These are phyloP conservation scores for Ambastaia sidthimunki DNA, from an alignment of 2,797 vertebrate genomes.

Conservation along the genomic window DNA sequence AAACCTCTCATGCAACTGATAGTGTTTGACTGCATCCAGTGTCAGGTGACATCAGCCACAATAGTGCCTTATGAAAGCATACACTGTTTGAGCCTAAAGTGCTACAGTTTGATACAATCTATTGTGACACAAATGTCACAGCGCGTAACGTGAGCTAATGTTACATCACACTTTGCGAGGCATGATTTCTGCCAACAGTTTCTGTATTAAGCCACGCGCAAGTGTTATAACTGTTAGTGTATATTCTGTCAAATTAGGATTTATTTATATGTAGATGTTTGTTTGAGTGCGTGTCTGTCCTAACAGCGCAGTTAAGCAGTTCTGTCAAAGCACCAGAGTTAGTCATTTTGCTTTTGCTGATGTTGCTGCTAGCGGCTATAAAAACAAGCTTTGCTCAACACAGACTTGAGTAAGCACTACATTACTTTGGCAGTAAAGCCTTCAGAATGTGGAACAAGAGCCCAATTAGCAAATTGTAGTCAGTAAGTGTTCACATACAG, in stretches of 20 bases:
- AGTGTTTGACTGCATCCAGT: conserved; percentile 28
- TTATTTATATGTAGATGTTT: conserved; percentile 16
- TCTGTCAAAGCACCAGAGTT: conserved; percentile 57
- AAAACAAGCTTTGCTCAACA: conserved; percentile 58
- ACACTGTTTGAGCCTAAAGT: conserved; percentile 28
- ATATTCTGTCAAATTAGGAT: conserved; percentile 1
- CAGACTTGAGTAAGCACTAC: conserved; percentile 53
- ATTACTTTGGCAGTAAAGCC: conserved; percentile 53
- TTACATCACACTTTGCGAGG: conserved; percentile 17
- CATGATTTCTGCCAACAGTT: conserved; percentile 10
- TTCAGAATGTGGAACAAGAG: conserved; percentile 50
- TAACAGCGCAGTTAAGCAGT: conserved; percentile 44
- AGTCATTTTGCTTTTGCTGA: conserved; percentile 66
- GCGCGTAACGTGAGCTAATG: conserved; percentile 31
- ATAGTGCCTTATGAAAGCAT: conserved; percentile 22
- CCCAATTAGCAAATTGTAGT: conserved; percentile 62
- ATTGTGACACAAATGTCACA: conserved; percentile 38
- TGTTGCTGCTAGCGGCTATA: conserved; percentile 60
- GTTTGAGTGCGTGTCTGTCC: conserved; percentile 21
- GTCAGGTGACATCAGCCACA: conserved; percentile 40
- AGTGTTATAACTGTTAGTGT: neutral
- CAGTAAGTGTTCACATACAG: conserved; percentile 44
- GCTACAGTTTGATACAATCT: conserved; percentile 29
- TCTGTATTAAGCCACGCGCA: neutral
- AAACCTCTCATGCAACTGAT: conserved; percentile 17